Evolutionary conservation across 2,888 invertebrate species (phyloP), one percentile per base, ranked within the genome.

Genomic region (Eupithecia tripunctaria): DNA sequence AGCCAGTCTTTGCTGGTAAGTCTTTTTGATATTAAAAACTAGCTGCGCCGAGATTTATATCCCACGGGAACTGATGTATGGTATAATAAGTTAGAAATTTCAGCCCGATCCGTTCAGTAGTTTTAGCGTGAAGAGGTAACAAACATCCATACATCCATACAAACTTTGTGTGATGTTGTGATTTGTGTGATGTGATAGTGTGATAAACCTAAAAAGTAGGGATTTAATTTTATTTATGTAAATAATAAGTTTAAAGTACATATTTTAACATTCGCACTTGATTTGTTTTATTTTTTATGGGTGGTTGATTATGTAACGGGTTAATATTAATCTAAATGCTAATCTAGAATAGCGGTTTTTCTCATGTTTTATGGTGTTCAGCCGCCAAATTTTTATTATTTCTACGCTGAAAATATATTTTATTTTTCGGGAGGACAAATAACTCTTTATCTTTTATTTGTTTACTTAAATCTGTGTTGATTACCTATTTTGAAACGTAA

Each of bases 1-100:
- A 69, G 76, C 0, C 67, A 77, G 8, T 79, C 70, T 14, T 71
- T 71, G 65, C 78, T 89, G 67, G 92, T 92, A 82, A 85, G 88
- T 12, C n/a, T 27, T 56, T 62, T 38, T 5, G 14, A 5, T 5
- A 56, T 14, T 25, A 4, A 21, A 2, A 2, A n/a, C n/a, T n/a
- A n/a, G n/a, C n/a, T n/a, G n/a, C n/a, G n/a, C n/a, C n/a, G n/a
- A n/a, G n/a, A n/a, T n/a, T n/a, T n/a, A n/a, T n/a, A n/a, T n/a
- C n/a, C n/a, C n/a, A n/a, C n/a, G n/a, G n/a, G n/a, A n/a, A n/a
- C n/a, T n/a, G n/a, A n/a, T n/a, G n/a, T n/a, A n/a, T n/a, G n/a
- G n/a, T n/a, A n/a, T n/a, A n/a, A n/a, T n/a, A n/a, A n/a, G n/a
- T n/a, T n/a, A n/a, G n/a, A n/a, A n/a, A n/a, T n/a, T n/a, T n/a